A percentile compares a stretch with the other conserved stretches of the same genome.
phyloP scores from a whole-genome alignment of 2,797 vertebrate genomes.

The Sparidentex hasta region DNA sequence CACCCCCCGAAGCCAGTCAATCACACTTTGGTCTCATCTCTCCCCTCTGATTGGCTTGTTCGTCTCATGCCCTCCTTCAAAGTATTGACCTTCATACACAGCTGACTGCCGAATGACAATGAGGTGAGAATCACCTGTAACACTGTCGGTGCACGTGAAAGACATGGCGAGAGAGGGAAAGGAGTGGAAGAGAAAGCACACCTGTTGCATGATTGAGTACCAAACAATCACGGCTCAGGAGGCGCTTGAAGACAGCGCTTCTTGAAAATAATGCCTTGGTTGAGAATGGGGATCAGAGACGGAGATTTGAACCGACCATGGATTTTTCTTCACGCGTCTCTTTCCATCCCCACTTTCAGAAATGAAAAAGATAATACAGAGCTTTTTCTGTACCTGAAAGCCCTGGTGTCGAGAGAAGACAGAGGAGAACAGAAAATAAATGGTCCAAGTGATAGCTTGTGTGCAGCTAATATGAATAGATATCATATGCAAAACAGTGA shows the following conservation, averaged over 20 bases:
- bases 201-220: slow-evolving; percentile 70
- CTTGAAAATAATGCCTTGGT: slow-evolving; percentile 38
- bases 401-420: slow-evolving; percentile 12
- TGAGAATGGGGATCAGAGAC: slow-evolving; percentile 47
- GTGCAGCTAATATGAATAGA: background rate
- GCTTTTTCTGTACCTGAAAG: slow-evolving; percentile 3
- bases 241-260: slow-evolving; percentile 23
- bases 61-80: slow-evolving; percentile 69
- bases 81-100: slow-evolving; percentile 79
- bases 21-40: slow-evolving; percentile 76
- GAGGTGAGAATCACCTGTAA: slow-evolving; percentile 71
- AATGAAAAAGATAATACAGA: background rate
- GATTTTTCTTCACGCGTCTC: slow-evolving; percentile 40
- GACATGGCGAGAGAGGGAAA: slow-evolving; percentile 1
- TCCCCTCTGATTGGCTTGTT: slow-evolving; percentile 79
- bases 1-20: slow-evolving; percentile 70
- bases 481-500: background rate
- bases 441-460: background rate
- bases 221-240: slow-evolving; percentile 31
- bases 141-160: slow-evolving; percentile 37
- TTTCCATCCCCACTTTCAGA: slow-evolving; percentile 16
- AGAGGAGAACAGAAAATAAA: slow-evolving; percentile 9
- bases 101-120: slow-evolving; percentile 73
- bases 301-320: slow-evolving; percentile 9
- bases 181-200: slow-evolving; percentile 41